Conservation (phyloP, 2,797 vertebrate genomes). For the Hybognathus amarus region DNA sequence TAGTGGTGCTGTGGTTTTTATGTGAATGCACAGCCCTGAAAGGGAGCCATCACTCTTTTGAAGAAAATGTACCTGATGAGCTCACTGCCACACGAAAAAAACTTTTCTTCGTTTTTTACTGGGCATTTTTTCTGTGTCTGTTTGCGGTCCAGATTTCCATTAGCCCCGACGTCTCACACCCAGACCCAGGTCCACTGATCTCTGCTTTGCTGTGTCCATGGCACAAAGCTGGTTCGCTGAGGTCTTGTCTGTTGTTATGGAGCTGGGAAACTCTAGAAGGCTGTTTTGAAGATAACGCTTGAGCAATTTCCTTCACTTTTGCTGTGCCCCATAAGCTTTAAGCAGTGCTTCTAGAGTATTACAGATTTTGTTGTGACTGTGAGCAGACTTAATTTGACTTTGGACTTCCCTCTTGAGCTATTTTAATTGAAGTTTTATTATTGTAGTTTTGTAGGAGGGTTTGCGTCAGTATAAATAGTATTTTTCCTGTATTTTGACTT, state of each 20-base stretch:
- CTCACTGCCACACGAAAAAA: background rate
- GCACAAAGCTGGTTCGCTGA: slow-evolving; percentile 25
- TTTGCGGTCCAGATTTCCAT: slow-evolving; percentile 15
- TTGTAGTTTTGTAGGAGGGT: background rate
- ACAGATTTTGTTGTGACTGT: background rate
- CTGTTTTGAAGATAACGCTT: slow-evolving; percentile 39
- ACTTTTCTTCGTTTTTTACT: background rate
- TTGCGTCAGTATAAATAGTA: background rate
- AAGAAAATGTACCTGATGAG: background rate
- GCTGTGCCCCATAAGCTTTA: background rate
- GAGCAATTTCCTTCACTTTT: slow-evolving; percentile 30
- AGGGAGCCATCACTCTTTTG: background rate
- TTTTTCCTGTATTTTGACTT: background rate
- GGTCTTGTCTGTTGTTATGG: slow-evolving; percentile 22
- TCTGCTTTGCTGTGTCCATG: background rate
- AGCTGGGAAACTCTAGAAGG: slow-evolving; percentile 33
- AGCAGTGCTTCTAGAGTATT: background rate
- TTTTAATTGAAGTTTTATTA: background rate
- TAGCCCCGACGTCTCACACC: slow-evolving; percentile 20
- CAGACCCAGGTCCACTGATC: slow-evolving; percentile 19
- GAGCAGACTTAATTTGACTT: background rate
- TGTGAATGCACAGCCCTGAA: background rate
- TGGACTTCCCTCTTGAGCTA: background rate
- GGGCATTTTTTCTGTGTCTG: background rate
- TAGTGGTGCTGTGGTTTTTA: slow-evolving; percentile 29